Base-by-base conservation (phyloP, 2,113 vertebrate genomes). In the Etia nguti region DNA sequence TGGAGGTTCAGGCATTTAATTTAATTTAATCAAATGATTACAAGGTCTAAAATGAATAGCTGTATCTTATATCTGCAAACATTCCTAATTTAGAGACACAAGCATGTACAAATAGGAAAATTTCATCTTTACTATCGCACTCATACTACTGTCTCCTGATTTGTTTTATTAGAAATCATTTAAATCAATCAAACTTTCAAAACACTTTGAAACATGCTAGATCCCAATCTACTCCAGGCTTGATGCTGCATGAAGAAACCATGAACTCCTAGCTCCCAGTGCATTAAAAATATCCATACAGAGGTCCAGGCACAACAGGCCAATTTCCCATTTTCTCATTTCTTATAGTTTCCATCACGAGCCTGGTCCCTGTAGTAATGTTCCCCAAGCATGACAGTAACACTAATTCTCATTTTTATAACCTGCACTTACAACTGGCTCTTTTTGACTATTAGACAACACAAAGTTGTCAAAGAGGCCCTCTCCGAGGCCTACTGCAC, bases 271-370 rank as follows among this genome's bases (percentile, higher is more conserved):
- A 48, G 10, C 68, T 75, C 24, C 43, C 24, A 75, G 1, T 75
- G 43, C 1, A 48, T 20, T 75, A 29, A 75, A 48, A 75, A 75
- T 20, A 48, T 48, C 15, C 43, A 75, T 29, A 11, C 41, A 75
- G 24, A 29, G 10, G 43, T 48, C 13, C 0, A 3, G 0, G 16
- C 15, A 29, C 9, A 75, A 75, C 70, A 48, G 43, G 24, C 4
- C 24, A 75, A 75, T 50, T 75, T 75, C 5, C 41, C 41, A 48
- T 22, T 68, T 68, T 70, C 65, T 16, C 38, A 43, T 48, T 75
- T 48, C 24, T 31, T 12, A 50, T 50, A 29, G 43, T 75, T 75
- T 31, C 43, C 15, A 48, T 12, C 2, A 18, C 6, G 0, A 29
- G 24, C 24, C 24, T 50, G 10, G 24, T 75, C 43, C 16, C 24